Conservation (phyloP, 1,140 invertebrate genomes). For the Trichomalopsis sarcophagae region DNA sequence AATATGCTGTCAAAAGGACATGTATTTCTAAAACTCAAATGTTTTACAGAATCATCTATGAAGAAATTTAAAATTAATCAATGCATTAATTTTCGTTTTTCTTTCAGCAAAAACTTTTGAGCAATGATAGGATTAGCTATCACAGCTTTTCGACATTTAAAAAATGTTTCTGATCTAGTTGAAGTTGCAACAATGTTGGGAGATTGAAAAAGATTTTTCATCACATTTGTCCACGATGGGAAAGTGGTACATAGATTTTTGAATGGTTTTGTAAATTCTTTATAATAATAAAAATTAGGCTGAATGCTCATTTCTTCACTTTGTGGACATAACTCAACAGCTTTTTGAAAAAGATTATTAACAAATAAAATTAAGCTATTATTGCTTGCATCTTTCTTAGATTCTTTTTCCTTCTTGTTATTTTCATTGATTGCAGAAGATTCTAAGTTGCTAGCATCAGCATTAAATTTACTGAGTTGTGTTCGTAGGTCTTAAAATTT, state of each 20-base stretch:
- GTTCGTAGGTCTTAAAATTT: background rate
- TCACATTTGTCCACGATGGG: background rate
- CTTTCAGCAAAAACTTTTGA: no score
- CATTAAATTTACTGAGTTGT: background rate
- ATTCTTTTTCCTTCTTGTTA: background rate
- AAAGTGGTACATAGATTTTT: background rate
- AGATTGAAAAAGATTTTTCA: background rate
- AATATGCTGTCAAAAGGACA: no score
- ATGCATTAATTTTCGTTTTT: no score
- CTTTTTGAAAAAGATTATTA: constrained; percentile 1
- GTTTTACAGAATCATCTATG: no score
- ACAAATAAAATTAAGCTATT: background rate
- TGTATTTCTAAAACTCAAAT: no score
- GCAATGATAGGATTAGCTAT: no score
- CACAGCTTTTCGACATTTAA: no score
- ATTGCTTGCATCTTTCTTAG: background rate
- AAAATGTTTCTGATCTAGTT: no score
- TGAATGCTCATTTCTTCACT: background rate
- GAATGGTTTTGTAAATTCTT: background rate
- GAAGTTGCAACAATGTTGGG: background rate
- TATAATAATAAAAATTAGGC: background rate
- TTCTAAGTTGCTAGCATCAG: background rate
- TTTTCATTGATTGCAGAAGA: background rate
- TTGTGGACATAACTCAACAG: background rate
- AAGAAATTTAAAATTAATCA: no score